Conservation (phyloP, 1,140 invertebrate genomes). For the Coptotermes formosanus region DNA sequence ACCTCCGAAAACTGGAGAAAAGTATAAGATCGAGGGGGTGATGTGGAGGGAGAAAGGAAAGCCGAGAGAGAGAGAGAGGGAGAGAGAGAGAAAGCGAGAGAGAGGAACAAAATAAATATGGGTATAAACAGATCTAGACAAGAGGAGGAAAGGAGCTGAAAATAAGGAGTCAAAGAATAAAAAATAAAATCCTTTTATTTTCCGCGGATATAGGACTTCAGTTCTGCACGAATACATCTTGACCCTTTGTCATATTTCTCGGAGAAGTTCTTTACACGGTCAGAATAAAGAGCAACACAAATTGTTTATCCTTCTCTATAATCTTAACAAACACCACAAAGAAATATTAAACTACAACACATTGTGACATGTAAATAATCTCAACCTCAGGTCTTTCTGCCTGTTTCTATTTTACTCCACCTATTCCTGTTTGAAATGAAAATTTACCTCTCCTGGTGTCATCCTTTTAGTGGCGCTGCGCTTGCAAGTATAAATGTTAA, state of each 20-base stretch:
- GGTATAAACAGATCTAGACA: too few species aligned
- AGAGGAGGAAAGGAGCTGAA: too few species aligned
- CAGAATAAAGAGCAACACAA: neutral
- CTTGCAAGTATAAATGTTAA: conserved; percentile 8
- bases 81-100: too few species aligned
- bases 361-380: neutral
- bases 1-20: too few species aligned
- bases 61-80: too few species aligned
- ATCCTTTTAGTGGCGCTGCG: neutral
- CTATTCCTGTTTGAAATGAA: conserved; percentile 3
- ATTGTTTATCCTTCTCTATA: neutral
- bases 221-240: too few species aligned
- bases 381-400: neutral
- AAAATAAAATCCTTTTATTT: too few species aligned
- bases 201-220: too few species aligned
- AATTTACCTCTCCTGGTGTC: neutral
- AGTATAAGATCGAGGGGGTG: too few species aligned
- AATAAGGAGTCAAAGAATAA: too few species aligned
- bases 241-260: neutral
- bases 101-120: too few species aligned
- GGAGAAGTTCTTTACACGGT: neutral
- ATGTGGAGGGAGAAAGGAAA: too few species aligned
- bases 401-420: neutral
- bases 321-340: neutral
- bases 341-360: neutral